phyloP scores from a whole-genome alignment of 2,888 invertebrate species.

The Tupiocoris notatus region DNA sequence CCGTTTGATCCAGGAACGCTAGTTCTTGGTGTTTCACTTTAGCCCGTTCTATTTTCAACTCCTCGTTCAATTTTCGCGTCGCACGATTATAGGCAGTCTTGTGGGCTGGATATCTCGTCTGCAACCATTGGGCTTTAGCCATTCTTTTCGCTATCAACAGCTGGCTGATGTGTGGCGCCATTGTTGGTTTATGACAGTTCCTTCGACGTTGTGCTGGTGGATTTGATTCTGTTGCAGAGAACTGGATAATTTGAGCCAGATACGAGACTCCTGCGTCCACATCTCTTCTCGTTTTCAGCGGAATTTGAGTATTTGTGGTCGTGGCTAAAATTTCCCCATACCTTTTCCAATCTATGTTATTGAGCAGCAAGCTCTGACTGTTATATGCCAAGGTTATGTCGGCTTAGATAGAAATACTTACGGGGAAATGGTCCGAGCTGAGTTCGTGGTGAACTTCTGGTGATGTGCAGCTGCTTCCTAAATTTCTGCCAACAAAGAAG shows the following conservation, averaged over 20 bases:
- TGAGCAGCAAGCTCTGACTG: background rate
- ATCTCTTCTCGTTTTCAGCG: slow-evolving; percentile 1
- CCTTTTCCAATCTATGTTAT: too few species aligned
- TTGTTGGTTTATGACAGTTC: background rate
- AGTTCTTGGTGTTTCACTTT: too few species aligned
- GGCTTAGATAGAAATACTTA: background rate
- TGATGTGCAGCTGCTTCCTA: too few species aligned
- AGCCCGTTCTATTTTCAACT: too few species aligned
- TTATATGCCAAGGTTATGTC: background rate
- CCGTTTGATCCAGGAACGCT: background rate
- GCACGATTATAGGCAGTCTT: slow-evolving; percentile 7
- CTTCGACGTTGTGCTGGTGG: background rate
- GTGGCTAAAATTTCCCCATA: background rate
- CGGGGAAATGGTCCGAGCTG: background rate
- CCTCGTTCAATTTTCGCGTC: background rate
- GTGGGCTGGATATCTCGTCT: background rate
- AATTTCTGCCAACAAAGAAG: too few species aligned
- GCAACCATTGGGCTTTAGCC: background rate
- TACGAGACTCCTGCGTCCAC: background rate
- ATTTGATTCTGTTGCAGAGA: slow-evolving; percentile 1
- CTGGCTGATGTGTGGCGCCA: slow-evolving; percentile 4
- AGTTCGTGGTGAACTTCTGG: background rate
- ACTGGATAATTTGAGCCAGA: slow-evolving; percentile 1
- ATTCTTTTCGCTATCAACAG: background rate
- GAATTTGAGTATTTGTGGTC: slow-evolving; percentile 9